Evolutionary conservation across 2,797 vertebrate species (phyloP).

Genomic region (Acanthopagrus latus): DNA sequence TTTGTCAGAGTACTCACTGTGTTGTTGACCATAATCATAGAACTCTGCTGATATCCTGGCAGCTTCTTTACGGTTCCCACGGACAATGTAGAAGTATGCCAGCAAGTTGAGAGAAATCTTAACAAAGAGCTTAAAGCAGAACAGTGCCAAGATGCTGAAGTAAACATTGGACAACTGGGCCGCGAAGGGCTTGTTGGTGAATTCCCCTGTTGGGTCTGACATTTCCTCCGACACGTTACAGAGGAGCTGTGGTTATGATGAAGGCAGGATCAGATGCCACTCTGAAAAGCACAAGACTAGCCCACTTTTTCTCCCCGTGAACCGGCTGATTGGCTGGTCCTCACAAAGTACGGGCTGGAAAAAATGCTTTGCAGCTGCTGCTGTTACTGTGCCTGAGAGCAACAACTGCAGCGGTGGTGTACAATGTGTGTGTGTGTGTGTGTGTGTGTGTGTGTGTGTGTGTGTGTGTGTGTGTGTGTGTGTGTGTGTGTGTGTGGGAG

Average conservation of each 20-base stretch:
- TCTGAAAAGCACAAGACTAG: slow-evolving; percentile 57
- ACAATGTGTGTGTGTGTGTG: slow-evolving; percentile 30
- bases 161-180: slow-evolving; percentile 95
- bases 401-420: slow-evolving; percentile 57
- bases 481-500: slow-evolving; percentile 36
- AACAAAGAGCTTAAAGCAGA: slow-evolving; percentile 98
- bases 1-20: slow-evolving; percentile 85
- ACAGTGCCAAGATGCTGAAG: slow-evolving; percentile 96
- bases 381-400: slow-evolving; percentile 60
- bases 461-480: slow-evolving; percentile 39
- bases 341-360: slow-evolving; percentile 63
- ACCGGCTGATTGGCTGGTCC: slow-evolving; percentile 55
- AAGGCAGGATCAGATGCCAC: slow-evolving; percentile 69
- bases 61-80: slow-evolving; percentile 96
- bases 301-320: slow-evolving; percentile 61
- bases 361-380: slow-evolving; percentile 78
- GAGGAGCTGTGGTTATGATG: slow-evolving; percentile 55
- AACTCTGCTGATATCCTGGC: slow-evolving; percentile 97
- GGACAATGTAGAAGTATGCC: slow-evolving; percentile 96
- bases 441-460: slow-evolving; percentile 14
- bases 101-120: slow-evolving; percentile 97
- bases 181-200: slow-evolving; percentile 88
- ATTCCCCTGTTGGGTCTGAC: slow-evolving; percentile 90
- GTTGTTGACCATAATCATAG: slow-evolving; percentile 92
- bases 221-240: slow-evolving; percentile 84